These are phyloP conservation scores for Pagetopsis macropterus DNA, from an alignment of 2,797 vertebrate genomes.

Conservation along the genomic window DNA sequence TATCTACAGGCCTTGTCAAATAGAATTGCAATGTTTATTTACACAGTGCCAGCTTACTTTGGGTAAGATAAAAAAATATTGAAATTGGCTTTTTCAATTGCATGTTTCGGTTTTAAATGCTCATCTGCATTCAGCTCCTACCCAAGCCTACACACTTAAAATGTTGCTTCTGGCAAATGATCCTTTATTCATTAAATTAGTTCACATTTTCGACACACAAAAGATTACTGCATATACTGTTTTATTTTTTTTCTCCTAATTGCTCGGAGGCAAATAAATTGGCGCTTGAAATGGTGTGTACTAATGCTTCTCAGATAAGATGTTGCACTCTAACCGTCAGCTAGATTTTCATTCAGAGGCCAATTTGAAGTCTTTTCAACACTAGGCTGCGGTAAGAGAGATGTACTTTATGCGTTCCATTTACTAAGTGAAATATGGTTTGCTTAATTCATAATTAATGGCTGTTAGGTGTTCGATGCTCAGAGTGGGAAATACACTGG, in stretches of 20 bases:
- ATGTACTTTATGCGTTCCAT: constrained; percentile 31
- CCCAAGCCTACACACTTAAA: constrained; percentile 35
- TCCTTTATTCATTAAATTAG: constrained; percentile 80
- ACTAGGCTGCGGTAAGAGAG: constrained; percentile 42
- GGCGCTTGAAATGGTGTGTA: constrained; percentile 63
- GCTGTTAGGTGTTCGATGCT: constrained; percentile 31
- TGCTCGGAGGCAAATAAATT: constrained; percentile 71
- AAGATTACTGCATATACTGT: constrained; percentile 67
- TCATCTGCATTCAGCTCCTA: constrained; percentile 28
- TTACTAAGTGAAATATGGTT: constrained; percentile 53
- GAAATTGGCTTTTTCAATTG: constrained; percentile 36
- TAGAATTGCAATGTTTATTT: constrained; percentile 69
- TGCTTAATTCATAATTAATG: constrained; percentile 43
- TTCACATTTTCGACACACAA: constrained; percentile 74
- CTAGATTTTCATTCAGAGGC: constrained; percentile 53
- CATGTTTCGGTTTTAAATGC: constrained; percentile 33
- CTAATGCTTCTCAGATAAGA: constrained; percentile 67
- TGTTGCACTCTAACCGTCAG: constrained; percentile 57
- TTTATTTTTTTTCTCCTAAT: constrained; percentile 35
- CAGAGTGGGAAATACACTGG: constrained; percentile 4
- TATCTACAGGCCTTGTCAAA: constrained; percentile 49
- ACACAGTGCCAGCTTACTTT: constrained; percentile 34
- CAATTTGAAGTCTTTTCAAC: constrained; percentile 56
- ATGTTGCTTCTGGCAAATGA: constrained; percentile 69
- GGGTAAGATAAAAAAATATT: constrained; percentile 29